Evolutionary conservation across 2,888 invertebrate species (phyloP), one percentile per base, ranked within the genome.

Genomic region (Oasisia sp.): DNA sequence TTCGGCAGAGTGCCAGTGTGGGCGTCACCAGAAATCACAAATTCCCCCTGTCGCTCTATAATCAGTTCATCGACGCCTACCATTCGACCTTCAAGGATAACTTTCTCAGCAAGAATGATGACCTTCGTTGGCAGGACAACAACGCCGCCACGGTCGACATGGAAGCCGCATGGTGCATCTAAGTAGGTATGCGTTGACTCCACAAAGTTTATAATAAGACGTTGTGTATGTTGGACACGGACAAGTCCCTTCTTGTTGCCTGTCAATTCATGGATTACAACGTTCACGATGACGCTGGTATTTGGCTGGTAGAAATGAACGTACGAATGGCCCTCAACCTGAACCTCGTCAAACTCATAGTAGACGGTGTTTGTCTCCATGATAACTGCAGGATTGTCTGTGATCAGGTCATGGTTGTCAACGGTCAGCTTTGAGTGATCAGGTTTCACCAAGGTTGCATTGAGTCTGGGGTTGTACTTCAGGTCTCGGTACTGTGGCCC

Each of bases 401-500:
- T 95, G n/a, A 50, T 56, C 7, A 94, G 92, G 56, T 93, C 90
- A 12, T 89, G 92, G 92, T 95, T 95, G 90, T 94, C 94, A 45
- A 95, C 94, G 3, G 92, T 93, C 91, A 95, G 93, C 92, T 94
- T 95, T 45, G 93, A 92, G 92, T 95, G 95, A 92, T 95, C 95
- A 32, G 95, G 95, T 91, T 94, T 93, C 12, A 95, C 93, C 4
- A 91, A 74, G 14, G 94, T 95, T 32, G 89, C 91, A 90, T 95
- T 94, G 1, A 95, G 93, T 90, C 94, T 93, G 1, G 94, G 95
- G 89, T 95, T 94, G 92, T 95, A 95, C 89, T 95, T 95, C 32
- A 95, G 93, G 91, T 95, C 95, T 91, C 95, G 93, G 93, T 95
- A 95, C 74, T 93, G 92, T 19, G 95, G 95, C 7, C 95, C 95